Conservation (phyloP, 2,888 invertebrate genomes). For the Seira sanloemensis region DNA sequence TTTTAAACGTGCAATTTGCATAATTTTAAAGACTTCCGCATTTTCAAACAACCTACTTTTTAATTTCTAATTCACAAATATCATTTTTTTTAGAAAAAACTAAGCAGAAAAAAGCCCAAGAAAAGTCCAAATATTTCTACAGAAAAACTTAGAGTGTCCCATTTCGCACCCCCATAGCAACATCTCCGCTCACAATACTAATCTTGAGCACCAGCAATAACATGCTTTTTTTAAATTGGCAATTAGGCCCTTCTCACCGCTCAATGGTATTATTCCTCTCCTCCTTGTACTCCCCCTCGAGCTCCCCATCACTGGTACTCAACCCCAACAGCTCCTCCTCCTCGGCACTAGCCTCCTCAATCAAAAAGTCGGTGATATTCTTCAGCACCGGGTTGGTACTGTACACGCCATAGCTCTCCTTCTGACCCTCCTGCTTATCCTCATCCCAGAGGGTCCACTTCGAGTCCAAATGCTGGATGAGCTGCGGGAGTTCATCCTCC, state of each 20-base stretch:
- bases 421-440: slow-evolving; percentile 75
- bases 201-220: too few species aligned
- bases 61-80: too few species aligned
- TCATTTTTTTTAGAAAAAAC: too few species aligned
- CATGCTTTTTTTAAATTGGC: too few species aligned
- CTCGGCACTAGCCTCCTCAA: slow-evolving; percentile 97
- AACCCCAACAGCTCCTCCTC: slow-evolving; percentile 92
- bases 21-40: too few species aligned
- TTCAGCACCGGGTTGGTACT: slow-evolving; percentile 90
- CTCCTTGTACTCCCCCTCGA: slow-evolving; percentile 75
- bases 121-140: too few species aligned
- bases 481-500: slow-evolving; percentile 77
- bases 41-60: too few species aligned
- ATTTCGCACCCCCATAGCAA: too few species aligned
- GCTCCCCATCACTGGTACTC: slow-evolving; percentile 78
- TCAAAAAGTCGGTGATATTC: slow-evolving; percentile 97
- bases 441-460: slow-evolving; percentile 87
- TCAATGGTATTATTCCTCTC: slow-evolving; percentile 85
- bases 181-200: too few species aligned
- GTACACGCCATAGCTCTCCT: slow-evolving; percentile 74
- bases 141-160: too few species aligned
- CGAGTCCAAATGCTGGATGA: slow-evolving; percentile 95
- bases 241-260: slow-evolving; percentile 82
- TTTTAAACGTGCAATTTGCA: too few species aligned
- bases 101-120: too few species aligned